A percentile compares a stretch with the other conserved stretches of the same genome.
These are phyloP conservation scores for Vanessa tameamea DNA, from an alignment of 1,140 invertebrate species.

Conservation along the genomic window DNA sequence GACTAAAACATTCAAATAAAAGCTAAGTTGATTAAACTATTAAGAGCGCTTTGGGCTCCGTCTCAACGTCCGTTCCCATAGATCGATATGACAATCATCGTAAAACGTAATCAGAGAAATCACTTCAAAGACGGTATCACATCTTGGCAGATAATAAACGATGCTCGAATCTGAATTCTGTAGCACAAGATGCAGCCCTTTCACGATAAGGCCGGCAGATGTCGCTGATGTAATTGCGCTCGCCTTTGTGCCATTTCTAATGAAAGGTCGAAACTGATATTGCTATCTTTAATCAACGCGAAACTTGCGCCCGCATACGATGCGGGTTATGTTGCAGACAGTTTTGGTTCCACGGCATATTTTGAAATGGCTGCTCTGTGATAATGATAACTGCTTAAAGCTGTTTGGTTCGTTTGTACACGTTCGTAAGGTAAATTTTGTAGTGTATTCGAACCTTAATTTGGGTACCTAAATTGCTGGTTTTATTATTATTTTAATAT, in stretches of 20 bases:
- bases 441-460: no score
- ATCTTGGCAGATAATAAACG: constrained; percentile 21
- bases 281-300: constrained; percentile 76
- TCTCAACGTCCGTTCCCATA: neutral
- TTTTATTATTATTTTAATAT: no score
- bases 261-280: constrained; percentile 77
- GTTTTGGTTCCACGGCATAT: constrained; percentile 12
- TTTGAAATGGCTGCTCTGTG: constrained; percentile 11
- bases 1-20: no score
- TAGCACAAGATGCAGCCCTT: constrained; percentile 70
- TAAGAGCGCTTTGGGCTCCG: no score
- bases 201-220: constrained; percentile 74
- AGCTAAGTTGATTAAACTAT: no score
- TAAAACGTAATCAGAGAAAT: neutral
- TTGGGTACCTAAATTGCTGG: no score
- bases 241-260: constrained; percentile 73
- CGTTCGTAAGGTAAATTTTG: neutral
- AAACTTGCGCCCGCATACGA: constrained; percentile 63
- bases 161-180: constrained; percentile 38
- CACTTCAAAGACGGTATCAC: constrained; percentile 8
- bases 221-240: constrained; percentile 72
- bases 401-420: neutral
- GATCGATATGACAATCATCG: neutral
- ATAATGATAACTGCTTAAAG: neutral
- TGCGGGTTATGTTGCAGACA: constrained; percentile 54